These are phyloP conservation scores for Sitta carolinensis DNA, from an alignment of 2,797 vertebrate species.

Conservation along the genomic window DNA sequence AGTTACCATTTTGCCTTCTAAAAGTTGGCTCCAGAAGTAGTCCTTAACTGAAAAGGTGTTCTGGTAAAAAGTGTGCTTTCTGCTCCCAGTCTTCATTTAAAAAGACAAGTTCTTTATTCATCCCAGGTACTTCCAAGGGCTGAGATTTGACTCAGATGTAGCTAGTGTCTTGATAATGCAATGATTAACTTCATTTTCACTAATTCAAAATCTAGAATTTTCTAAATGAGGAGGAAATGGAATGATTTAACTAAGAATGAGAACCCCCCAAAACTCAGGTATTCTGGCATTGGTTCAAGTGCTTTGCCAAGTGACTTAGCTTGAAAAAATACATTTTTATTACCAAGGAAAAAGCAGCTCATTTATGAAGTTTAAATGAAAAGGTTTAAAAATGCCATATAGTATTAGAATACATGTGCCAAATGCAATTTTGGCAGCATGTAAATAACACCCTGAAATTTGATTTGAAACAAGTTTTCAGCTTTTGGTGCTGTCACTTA, in stretches of 20 bases:
- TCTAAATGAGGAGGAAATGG: neutral
- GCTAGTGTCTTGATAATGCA: neutral
- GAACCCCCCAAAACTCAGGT: neutral
- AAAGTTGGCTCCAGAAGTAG: neutral
- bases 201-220: neutral
- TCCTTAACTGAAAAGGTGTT: neutral
- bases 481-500: neutral
- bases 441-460: neutral
- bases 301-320: conserved; percentile 40
- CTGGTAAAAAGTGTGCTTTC: neutral
- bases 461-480: neutral
- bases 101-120: neutral
- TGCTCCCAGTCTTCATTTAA: neutral
- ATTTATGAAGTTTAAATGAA: conserved; percentile 27
- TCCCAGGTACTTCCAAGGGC: neutral
- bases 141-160: neutral
- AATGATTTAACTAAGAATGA: neutral
- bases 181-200: neutral
- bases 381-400: neutral
- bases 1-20: neutral
- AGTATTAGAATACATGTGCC: neutral
- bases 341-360: conserved; percentile 32
- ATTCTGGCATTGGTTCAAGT: neutral
- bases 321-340: neutral
- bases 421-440: neutral